Evolutionary conservation across 1,140 invertebrate species (phyloP).

Genomic region (Calosoma granatense): DNA sequence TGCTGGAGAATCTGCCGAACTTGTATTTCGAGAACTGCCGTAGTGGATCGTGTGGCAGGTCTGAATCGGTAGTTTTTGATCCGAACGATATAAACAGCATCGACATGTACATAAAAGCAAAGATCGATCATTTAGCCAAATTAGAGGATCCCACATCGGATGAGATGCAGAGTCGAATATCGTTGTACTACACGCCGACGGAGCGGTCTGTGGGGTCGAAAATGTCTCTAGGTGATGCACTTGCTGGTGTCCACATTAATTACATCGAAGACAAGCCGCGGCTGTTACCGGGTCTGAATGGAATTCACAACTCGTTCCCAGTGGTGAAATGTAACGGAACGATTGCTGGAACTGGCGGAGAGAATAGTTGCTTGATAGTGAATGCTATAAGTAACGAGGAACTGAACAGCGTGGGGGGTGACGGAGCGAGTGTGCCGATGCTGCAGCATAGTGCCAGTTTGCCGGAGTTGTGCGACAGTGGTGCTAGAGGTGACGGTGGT

Average conservation of each 20-base stretch:
- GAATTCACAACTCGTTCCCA: slow-evolving; percentile 9
- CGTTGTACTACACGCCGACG: slow-evolving; percentile 71
- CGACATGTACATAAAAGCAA: slow-evolving; percentile 51
- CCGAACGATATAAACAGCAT: slow-evolving; percentile 47
- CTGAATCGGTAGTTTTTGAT: slow-evolving; percentile 66
- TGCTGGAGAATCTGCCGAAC: slow-evolving; percentile 87
- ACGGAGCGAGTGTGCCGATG: neutral
- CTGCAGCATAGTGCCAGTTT: slow-evolving; percentile 18
- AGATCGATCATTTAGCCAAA: slow-evolving; percentile 24
- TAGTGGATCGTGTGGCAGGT: slow-evolving; percentile 70
- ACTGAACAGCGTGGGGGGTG: slow-evolving; percentile 3
- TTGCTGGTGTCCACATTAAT: slow-evolving; percentile 28
- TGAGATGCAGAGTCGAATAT: slow-evolving; percentile 52
- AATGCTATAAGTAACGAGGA: slow-evolving; percentile 11
- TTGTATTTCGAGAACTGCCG: slow-evolving; percentile 88
- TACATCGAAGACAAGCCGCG: slow-evolving; percentile 26
- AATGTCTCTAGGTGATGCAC: slow-evolving; percentile 15
- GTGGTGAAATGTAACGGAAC: neutral
- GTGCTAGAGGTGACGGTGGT: neutral
- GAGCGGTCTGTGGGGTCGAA: slow-evolving; percentile 38
- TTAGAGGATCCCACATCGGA: slow-evolving; percentile 31
- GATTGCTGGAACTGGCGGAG: too few species aligned
- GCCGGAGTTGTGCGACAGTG: slow-evolving; percentile 17
- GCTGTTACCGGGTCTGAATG: slow-evolving; percentile 11
- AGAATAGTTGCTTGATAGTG: neutral